These are phyloP conservation scores for Bellardia bayeri DNA, from an alignment of 2,888 invertebrate species.

Conservation along the genomic window DNA sequence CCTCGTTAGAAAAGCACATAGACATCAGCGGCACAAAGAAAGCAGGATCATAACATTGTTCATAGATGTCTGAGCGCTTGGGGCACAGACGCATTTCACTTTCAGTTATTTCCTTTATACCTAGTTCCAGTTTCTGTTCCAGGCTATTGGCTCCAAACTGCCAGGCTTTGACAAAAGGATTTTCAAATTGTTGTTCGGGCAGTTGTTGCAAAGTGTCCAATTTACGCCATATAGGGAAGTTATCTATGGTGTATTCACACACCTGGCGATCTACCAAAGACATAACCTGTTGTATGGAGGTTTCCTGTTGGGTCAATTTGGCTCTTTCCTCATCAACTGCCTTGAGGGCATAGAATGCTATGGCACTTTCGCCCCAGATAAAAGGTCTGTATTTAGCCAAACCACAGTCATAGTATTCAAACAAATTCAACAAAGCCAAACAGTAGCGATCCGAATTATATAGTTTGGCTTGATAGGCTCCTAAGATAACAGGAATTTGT, in stretches of 20 bases:
- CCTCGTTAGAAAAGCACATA: conserved; percentile 90
- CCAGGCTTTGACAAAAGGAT: conserved; percentile 75
- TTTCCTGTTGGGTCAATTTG: conserved; percentile 88
- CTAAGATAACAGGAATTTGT: conserved; percentile 91
- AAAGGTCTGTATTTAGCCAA: conserved; percentile 90
- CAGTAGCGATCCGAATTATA: conserved; percentile 89
- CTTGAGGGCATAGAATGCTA: conserved; percentile 89
- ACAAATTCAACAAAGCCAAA: conserved; percentile 88
- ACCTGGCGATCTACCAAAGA: conserved; percentile 88
- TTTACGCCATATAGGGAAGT: conserved; percentile 88
- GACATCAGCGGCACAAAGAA: conserved; percentile 92
- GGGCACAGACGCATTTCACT: conserved; percentile 80
- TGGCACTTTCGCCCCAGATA: conserved; percentile 93
- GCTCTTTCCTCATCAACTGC: conserved; percentile 84
- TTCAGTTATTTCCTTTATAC: conserved; percentile 75
- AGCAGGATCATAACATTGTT: conserved; percentile 90
- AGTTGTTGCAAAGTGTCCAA: conserved; percentile 83
- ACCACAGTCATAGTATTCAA: conserved; percentile 88
- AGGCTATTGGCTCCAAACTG: conserved; percentile 79
- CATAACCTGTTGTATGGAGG: conserved; percentile 89
- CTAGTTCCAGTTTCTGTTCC: conserved; percentile 80
- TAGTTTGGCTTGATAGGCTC: conserved; percentile 91
- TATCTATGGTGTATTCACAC: conserved; percentile 88
- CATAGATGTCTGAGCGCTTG: conserved; percentile 78
- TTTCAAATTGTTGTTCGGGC: conserved; percentile 78